Evolutionary conservation across 2,113 vertebrate species (phyloP).

Genomic region (Crotophaga sulcirostris): DNA sequence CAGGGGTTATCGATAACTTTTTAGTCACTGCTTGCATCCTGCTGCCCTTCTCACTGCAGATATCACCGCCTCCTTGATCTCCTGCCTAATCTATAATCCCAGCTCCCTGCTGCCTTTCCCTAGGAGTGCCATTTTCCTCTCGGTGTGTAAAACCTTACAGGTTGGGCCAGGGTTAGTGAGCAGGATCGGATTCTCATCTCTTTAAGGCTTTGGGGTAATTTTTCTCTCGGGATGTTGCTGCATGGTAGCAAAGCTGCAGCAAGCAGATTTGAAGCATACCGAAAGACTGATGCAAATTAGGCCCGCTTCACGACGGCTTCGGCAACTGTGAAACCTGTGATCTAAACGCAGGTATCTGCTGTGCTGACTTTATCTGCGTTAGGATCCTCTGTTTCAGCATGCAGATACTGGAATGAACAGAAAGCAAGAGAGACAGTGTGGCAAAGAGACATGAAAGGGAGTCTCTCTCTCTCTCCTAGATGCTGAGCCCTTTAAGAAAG

Average conservation of each 20-base stretch:
- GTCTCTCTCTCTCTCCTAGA: background rate
- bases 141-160: background rate
- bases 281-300: conserved; percentile 26
- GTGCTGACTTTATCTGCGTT: background rate
- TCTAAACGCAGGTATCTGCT: background rate
- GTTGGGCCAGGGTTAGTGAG: background rate
- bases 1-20: background rate
- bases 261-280: background rate
- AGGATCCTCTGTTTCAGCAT: background rate
- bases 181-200: background rate
- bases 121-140: background rate
- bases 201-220: background rate
- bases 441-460: background rate
- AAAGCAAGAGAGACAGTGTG: background rate
- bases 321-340: conserved; percentile 17
- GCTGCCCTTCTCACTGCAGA: background rate
- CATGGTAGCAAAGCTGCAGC: background rate
- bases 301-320: background rate
- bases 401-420: background rate
- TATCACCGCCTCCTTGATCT: background rate
- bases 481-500: conserved; percentile 16
- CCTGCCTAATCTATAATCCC: background rate
- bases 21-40: background rate
- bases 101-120: background rate
- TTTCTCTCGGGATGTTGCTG: background rate